Evolutionary conservation across 2,113 vertebrate species (phyloP).

Genomic region (Neofelis nebulosa): DNA sequence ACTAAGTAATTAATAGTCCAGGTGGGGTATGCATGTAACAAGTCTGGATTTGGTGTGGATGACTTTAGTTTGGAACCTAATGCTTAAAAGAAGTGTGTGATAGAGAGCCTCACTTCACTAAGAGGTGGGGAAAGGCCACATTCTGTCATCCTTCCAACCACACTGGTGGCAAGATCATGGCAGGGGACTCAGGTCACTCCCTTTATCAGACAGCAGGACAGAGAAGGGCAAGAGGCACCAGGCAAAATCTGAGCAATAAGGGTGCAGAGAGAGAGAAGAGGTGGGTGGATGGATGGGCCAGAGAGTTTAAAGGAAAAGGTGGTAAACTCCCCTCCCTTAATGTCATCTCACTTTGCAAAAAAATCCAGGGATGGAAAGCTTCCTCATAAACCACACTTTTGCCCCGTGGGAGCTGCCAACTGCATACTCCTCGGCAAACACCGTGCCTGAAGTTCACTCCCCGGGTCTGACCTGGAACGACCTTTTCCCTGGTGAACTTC

Average conservation of each 20-base stretch:
- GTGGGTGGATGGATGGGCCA: fast-evolving
- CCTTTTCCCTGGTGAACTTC: not conserved
- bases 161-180: not conserved
- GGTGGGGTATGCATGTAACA: not conserved
- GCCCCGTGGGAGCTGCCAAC: not conserved
- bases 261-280: not conserved
- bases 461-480: not conserved
- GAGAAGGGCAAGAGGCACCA: not conserved
- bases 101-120: fast-evolving
- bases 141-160: too few relatives aligned
- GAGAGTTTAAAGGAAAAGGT: not conserved
- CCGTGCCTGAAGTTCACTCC: fast-evolving
- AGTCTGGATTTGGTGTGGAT: not conserved
- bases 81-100: not conserved
- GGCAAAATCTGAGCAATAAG: not conserved
- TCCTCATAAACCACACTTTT: not conserved
- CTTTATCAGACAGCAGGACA: not conserved
- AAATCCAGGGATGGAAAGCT: not conserved
- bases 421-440: not conserved
- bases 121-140: not conserved
- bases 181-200: not conserved
- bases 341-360: not conserved
- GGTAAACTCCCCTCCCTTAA: not conserved
- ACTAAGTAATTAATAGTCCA: not conserved
- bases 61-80: not conserved